Percentiles rank a stretch among this genome's conserved stretches.
phyloP scores from a whole-genome alignment of 30 jellyfish, hydroid and myxozoan species.

The Catostylus mosaicus region DNA sequence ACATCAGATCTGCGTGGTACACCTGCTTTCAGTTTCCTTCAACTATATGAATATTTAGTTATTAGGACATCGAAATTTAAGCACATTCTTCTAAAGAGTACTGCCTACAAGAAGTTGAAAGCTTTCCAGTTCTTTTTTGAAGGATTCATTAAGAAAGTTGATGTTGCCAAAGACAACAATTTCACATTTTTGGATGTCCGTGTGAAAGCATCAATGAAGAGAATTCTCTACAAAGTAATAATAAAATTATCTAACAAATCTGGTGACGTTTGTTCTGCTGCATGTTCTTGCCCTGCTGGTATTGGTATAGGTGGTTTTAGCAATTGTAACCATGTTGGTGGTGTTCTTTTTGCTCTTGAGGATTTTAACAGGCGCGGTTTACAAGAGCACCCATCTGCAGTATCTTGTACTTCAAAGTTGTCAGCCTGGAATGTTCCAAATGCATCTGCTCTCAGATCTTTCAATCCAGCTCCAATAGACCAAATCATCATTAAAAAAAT shows the following conservation, averaged over 20 bases:
- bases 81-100: conserved; percentile 31
- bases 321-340: conserved; percentile 51
- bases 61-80: conserved; percentile 40
- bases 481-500: conserved; percentile 29
- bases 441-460: conserved; percentile 1
- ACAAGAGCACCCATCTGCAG: conserved; percentile 11
- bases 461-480: conserved; percentile 29
- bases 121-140: conserved; percentile 50
- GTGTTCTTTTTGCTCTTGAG: conserved; percentile 43
- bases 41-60: conserved; percentile 46
- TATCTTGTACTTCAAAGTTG: conserved; percentile 45
- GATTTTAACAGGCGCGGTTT: conserved; percentile 42
- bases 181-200: conserved; percentile 37
- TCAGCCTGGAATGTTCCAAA: conserved; percentile 59
- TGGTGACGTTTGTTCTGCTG: conserved; percentile 42
- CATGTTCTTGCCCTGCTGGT: too few species aligned
- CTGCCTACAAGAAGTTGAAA: conserved; percentile 33
- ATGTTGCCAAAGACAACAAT: conserved; percentile 35
- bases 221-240: conserved; percentile 11
- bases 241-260: conserved; percentile 14
- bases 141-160: conserved; percentile 35
- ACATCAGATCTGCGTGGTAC: conserved; percentile 52
- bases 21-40: conserved; percentile 48
- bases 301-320: conserved; percentile 43
- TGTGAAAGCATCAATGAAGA: conserved; percentile 41